Conservation (phyloP, 2,888 invertebrate genomes). For the Diarsia dahlii region DNA sequence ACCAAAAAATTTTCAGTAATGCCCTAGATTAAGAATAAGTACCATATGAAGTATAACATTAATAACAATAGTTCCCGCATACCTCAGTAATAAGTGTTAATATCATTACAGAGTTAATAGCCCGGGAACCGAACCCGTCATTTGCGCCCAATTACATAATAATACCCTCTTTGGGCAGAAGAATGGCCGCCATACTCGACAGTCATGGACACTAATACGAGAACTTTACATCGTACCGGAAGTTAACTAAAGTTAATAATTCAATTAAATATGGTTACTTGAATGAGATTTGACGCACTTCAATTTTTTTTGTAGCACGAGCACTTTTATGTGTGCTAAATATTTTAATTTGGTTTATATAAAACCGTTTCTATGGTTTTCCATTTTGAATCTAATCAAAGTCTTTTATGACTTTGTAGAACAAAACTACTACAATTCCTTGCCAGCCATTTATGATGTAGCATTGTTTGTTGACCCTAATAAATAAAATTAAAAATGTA, state of each 20-base stretch:
- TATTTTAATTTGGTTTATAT: conserved; percentile 1
- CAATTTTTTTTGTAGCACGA: not conserved
- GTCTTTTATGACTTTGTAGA: no score
- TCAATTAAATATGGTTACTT: conserved; percentile 47
- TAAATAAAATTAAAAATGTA: no score
- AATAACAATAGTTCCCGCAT: conserved; percentile 43
- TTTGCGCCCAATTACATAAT: conserved; percentile 68
- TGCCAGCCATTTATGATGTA: no score
- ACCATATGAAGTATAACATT: conserved; percentile 10
- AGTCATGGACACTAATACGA: conserved; percentile 69
- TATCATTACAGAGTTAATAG: conserved; percentile 55
- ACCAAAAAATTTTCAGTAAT: not conserved
- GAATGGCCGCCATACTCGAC: conserved; percentile 56
- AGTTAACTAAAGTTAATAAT: conserved; percentile 51
- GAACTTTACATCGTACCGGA: conserved; percentile 48
- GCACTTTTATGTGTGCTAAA: not conserved
- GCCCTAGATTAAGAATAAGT: not conserved
- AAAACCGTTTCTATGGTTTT: no score
- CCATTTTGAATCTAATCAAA: no score
- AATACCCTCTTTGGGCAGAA: conserved; percentile 60
- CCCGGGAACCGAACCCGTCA: conserved; percentile 60
- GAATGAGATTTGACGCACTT: conserved; percentile 7
- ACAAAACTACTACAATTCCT: no score
- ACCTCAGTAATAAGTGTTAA: conserved; percentile 61
- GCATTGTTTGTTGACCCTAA: no score